Evolutionary conservation across 2,113 vertebrate genomes (phyloP).

Genomic region (Piliocolobus tephrosceles): DNA sequence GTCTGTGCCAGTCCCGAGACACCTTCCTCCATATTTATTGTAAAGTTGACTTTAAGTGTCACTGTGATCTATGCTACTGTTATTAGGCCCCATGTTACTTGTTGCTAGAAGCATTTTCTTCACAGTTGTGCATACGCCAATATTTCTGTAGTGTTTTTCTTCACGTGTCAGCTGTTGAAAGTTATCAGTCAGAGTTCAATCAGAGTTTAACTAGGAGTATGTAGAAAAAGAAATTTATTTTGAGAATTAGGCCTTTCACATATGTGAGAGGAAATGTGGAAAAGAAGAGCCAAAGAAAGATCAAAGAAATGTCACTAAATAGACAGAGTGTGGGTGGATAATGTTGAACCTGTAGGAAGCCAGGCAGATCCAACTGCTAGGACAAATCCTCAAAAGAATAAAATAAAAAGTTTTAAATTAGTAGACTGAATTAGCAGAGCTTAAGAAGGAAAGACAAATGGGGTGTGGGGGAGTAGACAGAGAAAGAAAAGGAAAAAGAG

Average conservation of each 20-base stretch:
- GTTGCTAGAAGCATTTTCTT: not conserved
- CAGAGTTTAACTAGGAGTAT: not conserved
- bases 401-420: not conserved
- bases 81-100: not conserved
- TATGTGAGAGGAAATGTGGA: not conserved
- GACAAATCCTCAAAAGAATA: not conserved
- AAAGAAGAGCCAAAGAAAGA: not conserved
- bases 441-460: not conserved
- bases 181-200: not conserved
- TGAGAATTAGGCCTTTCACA: not conserved
- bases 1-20: not conserved
- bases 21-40: not conserved
- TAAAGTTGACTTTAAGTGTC: not conserved
- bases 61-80: not conserved
- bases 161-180: not conserved
- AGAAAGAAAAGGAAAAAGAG: fast-evolving
- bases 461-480: not conserved
- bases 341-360: not conserved
- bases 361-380: not conserved
- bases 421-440: not conserved
- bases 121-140: not conserved
- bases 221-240: not conserved
- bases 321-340: not conserved
- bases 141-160: not conserved
- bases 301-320: not conserved